Evolutionary conservation across 53 echinoderm and acorn worm species (phyloP).

Genomic region (Stichopus horrens): DNA sequence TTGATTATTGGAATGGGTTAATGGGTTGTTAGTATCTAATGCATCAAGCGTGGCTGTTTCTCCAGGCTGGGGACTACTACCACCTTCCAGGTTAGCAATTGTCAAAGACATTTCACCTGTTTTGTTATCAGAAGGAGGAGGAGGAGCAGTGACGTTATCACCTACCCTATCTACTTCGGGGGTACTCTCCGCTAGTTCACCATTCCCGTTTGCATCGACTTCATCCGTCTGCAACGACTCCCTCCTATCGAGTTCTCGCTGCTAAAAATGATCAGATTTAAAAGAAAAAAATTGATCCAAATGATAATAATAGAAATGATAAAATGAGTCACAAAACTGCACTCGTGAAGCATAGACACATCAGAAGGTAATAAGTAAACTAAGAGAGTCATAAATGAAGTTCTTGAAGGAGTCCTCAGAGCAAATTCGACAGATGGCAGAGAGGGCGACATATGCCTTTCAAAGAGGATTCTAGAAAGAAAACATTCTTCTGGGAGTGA

Average conservation of each 20-base stretch:
- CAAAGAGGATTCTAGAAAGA: too few species aligned
- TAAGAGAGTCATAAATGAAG: too few species aligned
- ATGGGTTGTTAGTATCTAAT: slow-evolving; percentile 34
- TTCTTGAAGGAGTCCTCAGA: too few species aligned
- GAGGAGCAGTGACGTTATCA: slow-evolving; percentile 12
- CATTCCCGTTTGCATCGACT: slow-evolving; percentile 42
- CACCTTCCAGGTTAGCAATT: slow-evolving; percentile 30
- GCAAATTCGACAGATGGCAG: too few species aligned
- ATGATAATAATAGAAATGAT: too few species aligned
- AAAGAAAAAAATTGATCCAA: neutral
- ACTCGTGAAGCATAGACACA: too few species aligned
- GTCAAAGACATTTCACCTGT: slow-evolving; percentile 1
- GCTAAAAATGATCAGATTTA: neutral
- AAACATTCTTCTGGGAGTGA: too few species aligned
- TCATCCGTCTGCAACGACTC: slow-evolving; percentile 17
- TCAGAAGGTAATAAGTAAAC: too few species aligned
- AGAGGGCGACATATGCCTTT: too few species aligned
- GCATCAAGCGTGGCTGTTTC: slow-evolving; percentile 21
- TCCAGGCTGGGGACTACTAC: neutral
- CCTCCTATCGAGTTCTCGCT: slow-evolving; percentile 6
- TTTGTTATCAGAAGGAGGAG: slow-evolving; percentile 14
- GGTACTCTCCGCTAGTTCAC: slow-evolving; percentile 34
- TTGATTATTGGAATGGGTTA: slow-evolving; percentile 35
- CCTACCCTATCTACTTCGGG: slow-evolving; percentile 40
- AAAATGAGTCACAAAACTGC: too few species aligned